Evolutionary conservation across 2,888 invertebrate species (phyloP), one percentile per base, ranked within the genome.

Genomic region (Ethmia dodecea): DNA sequence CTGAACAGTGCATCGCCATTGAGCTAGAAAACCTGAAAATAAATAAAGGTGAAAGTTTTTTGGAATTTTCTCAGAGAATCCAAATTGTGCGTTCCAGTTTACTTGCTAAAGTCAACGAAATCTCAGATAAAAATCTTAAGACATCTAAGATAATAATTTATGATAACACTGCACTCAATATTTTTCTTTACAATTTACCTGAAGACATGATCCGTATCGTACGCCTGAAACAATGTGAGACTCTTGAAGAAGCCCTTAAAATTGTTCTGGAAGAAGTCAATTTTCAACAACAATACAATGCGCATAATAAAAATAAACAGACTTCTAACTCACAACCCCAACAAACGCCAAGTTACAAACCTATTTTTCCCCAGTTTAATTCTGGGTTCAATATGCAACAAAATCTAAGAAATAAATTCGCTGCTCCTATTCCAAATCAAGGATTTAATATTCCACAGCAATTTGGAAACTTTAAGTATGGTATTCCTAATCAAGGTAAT

Each of bases 1-100:
- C 30, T 4, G 45, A 48, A 25, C 28, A 34, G 5, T 44, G 40
- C 16, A 33, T 44, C 2, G 32, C 37, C 3, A 42, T 40, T 3
- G 30, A 48, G 33, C 25, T 45, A 29, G 40, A 45, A 16, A 30
- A 24, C 0, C 10, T 37, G 0, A 31, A 35, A 28, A 42, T 43
- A 4, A 36, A 20, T 20, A 27, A 26, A 3, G 33, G 25, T 3
- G 42, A 45, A 33, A 25, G 13, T 18, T 38, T 37, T 13, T 22
- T 39, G 8, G 40, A 45, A 22, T 44, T 47, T 33, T 42, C 39
- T 12, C 28, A 40, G n/a, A 9, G 40, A 2, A 31, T 48, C 2
- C 42, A 45, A 33, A 27, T 22, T 22, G 28, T 44, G 0, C 13
- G 33, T n/a, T 28, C 24, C 20, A 31, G 20, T 6, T 22, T 38